Evolutionary conservation across 2,888 invertebrate genomes (phyloP).

Genomic region (Cyaniris semiargus): DNA sequence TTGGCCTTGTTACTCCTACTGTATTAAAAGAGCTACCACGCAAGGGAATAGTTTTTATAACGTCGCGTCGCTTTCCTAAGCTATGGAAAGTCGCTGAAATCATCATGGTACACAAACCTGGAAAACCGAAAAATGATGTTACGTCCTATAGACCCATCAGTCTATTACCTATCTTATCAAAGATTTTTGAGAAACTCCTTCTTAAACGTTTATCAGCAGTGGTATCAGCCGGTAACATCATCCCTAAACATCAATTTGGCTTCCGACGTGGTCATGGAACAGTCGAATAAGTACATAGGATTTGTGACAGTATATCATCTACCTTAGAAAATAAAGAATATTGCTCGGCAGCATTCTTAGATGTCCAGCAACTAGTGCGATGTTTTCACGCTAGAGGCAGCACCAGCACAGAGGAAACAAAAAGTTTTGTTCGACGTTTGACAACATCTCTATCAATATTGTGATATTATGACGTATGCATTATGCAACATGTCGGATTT

Average conservation of each 20-base stretch:
- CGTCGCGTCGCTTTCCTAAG: background rate
- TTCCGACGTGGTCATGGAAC: background rate
- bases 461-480: no score
- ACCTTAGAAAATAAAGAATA: background rate
- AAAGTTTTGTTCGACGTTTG: no score
- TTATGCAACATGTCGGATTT: no score
- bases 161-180: no score
- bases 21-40: background rate
- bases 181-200: background rate
- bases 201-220: background rate
- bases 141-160: no score
- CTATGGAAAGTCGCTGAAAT: no score
- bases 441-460: no score
- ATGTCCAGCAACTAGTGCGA: background rate
- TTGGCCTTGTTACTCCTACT: background rate
- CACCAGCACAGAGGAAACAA: no score
- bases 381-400: no score
- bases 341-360: background rate
- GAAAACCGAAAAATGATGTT: no score
- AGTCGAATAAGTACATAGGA: background rate
- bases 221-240: background rate
- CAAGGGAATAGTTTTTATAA: background rate
- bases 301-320: background rate
- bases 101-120: no score
- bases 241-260: background rate